Evolutionary conservation across 2,797 vertebrate genomes (phyloP).

Genomic region (Thripadectes ignobilis): DNA sequence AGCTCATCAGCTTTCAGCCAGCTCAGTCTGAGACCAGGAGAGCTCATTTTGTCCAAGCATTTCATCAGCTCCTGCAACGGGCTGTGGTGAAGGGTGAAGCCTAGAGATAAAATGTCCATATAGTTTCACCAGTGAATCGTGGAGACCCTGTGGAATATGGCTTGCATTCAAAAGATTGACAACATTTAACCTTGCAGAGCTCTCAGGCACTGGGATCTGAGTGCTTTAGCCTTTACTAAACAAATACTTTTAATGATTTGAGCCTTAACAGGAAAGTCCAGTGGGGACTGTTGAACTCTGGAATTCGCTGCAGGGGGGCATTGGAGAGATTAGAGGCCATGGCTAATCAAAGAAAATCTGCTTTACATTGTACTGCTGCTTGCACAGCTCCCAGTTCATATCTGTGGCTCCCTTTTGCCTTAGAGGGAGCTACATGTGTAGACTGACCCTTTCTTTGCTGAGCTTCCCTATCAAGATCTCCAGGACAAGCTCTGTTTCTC

Average conservation of each 20-base stretch:
- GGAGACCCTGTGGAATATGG: neutral
- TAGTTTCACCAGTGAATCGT: neutral
- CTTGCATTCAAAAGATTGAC: neutral
- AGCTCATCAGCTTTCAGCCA: neutral
- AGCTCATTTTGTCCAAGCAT: neutral
- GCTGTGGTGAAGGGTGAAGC: neutral
- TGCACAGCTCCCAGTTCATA: neutral
- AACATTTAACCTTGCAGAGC: constrained; percentile 8
- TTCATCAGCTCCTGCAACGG: neutral
- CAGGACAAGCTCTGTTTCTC: neutral
- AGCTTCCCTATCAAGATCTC: neutral
- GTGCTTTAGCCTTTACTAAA: constrained; percentile 58
- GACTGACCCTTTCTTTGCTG: neutral
- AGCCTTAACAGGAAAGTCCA: constrained; percentile 65
- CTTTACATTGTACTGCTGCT: constrained; percentile 17
- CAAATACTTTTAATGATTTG: constrained; percentile 63
- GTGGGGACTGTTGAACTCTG: constrained; percentile 62
- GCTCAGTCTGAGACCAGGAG: neutral
- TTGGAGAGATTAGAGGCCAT: constrained; percentile 54
- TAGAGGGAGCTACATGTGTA: neutral
- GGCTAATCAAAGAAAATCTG: constrained; percentile 64
- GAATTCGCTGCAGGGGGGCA: constrained; percentile 67
- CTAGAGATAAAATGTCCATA: neutral
- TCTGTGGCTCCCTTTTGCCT: neutral
- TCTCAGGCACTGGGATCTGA: constrained; percentile 2